phyloP scores from a whole-genome alignment of 2,797 vertebrate species.

The Ataeniobius toweri region DNA sequence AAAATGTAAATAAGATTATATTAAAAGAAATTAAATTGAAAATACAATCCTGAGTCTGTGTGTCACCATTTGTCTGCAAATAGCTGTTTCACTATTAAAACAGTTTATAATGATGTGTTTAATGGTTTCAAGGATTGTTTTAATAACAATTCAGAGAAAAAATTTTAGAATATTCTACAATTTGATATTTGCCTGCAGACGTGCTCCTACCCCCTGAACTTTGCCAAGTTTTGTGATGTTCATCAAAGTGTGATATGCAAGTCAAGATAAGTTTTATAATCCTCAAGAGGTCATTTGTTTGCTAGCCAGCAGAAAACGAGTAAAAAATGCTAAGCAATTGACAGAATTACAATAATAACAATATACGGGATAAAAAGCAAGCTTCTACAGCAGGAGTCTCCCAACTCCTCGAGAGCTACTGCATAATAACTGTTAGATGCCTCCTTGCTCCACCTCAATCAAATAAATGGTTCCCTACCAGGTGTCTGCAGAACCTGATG shows the following conservation, averaged over 20 bases:
- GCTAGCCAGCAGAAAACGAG: too few relatives aligned
- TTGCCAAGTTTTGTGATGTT: too few relatives aligned
- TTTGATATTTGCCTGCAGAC: background rate
- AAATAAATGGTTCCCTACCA: too few relatives aligned
- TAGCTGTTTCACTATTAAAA: background rate
- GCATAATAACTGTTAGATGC: too few relatives aligned
- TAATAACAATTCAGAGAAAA: background rate
- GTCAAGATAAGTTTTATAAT: background rate
- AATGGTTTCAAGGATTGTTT: background rate
- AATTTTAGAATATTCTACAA: background rate
- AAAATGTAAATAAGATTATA: constrained; percentile 89
- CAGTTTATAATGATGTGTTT: background rate
- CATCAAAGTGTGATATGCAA: background rate
- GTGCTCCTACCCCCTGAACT: background rate
- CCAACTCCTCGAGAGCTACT: too few relatives aligned
- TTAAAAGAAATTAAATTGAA: constrained; percentile 85
- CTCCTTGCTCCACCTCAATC: too few relatives aligned
- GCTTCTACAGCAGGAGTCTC: too few relatives aligned
- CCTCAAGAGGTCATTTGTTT: too few relatives aligned
- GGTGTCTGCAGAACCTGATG: too few relatives aligned
- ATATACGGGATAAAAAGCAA: too few relatives aligned
- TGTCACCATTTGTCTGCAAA: constrained; percentile 6
- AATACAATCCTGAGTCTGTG: constrained; percentile 44
- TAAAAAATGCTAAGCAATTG: too few relatives aligned
- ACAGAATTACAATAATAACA: too few relatives aligned